Conservation (phyloP, 2,888 invertebrate species). For the Coecobrya sp. region DNA sequence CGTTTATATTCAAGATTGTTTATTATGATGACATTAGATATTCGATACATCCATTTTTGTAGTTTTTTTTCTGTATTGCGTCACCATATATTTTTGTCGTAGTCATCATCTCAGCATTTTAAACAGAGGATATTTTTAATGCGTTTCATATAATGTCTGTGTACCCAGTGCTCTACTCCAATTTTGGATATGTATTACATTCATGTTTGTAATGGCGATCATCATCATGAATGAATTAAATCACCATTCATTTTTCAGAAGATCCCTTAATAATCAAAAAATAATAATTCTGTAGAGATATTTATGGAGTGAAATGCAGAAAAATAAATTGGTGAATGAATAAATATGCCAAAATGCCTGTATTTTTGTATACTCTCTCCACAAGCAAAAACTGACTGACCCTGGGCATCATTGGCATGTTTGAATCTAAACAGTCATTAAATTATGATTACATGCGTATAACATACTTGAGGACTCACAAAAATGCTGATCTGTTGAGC, state of each 20-base stretch:
- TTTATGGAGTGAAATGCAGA: neutral
- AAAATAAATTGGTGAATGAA: neutral
- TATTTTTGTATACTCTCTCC: neutral
- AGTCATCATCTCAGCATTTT: neutral
- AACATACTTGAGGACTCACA: too few relatives aligned
- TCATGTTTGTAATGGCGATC: too few relatives aligned
- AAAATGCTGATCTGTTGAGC: too few relatives aligned
- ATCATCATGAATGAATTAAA: neutral
- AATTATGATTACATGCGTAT: neutral
- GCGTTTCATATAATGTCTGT: neutral
- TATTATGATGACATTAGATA: neutral
- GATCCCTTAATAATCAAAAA: neutral
- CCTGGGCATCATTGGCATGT: neutral
- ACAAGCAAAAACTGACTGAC: neutral
- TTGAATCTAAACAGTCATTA: neutral
- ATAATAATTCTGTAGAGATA: neutral
- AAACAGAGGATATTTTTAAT: neutral
- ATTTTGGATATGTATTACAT: constrained; percentile 46
- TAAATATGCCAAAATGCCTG: neutral
- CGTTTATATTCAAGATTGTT: neutral
- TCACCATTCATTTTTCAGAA: neutral
- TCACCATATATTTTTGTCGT: neutral
- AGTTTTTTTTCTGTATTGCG: neutral
- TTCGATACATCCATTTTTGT: neutral
- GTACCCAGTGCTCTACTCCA: constrained; percentile 1